Conservation (phyloP, 2,113 vertebrate species). For the Cyanoliseus patagonus region DNA sequence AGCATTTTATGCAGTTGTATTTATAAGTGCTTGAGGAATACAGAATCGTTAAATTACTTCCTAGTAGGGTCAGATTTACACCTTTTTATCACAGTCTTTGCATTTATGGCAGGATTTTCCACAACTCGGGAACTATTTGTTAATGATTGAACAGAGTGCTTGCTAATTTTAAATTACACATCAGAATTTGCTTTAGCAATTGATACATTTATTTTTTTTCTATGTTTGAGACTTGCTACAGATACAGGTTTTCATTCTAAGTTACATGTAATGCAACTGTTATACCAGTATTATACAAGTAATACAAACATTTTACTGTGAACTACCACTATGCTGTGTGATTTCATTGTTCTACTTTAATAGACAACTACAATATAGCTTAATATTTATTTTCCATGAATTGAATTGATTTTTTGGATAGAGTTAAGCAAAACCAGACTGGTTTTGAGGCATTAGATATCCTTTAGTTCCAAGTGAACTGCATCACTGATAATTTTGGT, state of each 20-base stretch:
- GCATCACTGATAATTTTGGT: not conserved
- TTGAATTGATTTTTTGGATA: not conserved
- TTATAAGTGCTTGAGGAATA: not conserved
- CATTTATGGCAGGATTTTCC: not conserved
- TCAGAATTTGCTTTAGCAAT: slow-evolving; percentile 12
- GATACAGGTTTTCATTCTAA: not conserved
- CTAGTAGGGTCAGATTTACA: not conserved
- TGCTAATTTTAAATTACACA: not conserved
- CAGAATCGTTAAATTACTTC: not conserved
- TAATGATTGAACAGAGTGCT: not conserved
- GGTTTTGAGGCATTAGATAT: not conserved
- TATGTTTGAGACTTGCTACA: not conserved
- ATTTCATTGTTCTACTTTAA: not conserved
- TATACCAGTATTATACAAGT: not conserved
- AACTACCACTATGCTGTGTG: not conserved
- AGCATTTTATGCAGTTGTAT: not conserved
- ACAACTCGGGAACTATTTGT: not conserved
- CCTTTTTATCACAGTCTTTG: not conserved
- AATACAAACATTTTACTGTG: not conserved
- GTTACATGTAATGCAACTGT: not conserved
- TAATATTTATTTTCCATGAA: not conserved
- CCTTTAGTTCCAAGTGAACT: not conserved
- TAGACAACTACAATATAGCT: not conserved
- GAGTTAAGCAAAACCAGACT: not conserved
- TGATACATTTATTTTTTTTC: not conserved